A percentile compares a stretch with the other conserved stretches of the same genome.
Evolutionary conservation across 2,113 vertebrate genomes (phyloP).

Genomic region (rat (Rattus norvegicus)): GRCr8 NC_086025.1:61979501-61980000

Average conservation of each 20-base stretch:
- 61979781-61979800: background rate
- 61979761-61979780: conserved; percentile 6
- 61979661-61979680: background rate
- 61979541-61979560: background rate
- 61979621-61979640: background rate
- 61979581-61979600: background rate
- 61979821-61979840: conserved; percentile 40
- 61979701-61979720: conserved; percentile 3
- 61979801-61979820: conserved; percentile 60
- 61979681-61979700: conserved; percentile 8
- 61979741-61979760: conserved; percentile 45
- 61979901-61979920: background rate
- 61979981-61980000: conserved; percentile 5
- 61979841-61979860: conserved; percentile 26
- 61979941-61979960: background rate
- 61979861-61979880: background rate
- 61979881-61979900: background rate
- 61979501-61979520: background rate
- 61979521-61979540: background rate
- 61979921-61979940: conserved; percentile 26
- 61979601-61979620: background rate
- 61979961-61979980: conserved; percentile 23
- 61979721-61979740: conserved; percentile 37
- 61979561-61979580: background rate
- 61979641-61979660: background rate